phyloP scores from a whole-genome alignment of 2,113 vertebrate genomes.

The Antechinus stuartii region DNA sequence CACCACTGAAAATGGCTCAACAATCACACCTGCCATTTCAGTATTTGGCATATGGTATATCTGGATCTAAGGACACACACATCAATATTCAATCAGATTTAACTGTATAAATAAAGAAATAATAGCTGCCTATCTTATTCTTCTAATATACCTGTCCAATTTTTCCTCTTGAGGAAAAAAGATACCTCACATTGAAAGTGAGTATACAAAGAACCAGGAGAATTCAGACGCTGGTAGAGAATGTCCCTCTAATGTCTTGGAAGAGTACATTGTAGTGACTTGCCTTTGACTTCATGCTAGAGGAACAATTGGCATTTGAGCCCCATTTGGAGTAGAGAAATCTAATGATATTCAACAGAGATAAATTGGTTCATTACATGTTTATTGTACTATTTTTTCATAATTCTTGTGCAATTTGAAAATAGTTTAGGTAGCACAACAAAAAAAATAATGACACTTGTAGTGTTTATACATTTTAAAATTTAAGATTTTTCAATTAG shows the following conservation, averaged over 20 bases:
- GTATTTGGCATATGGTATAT: neutral
- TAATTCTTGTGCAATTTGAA: slow-evolving; percentile 26
- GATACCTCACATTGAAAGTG: neutral
- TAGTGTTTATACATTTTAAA: neutral
- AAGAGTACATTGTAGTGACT: neutral
- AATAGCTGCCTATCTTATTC: neutral
- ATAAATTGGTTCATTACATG: slow-evolving; percentile 5
- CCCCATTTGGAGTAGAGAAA: neutral
- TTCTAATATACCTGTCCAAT: neutral
- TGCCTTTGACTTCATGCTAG: slow-evolving; percentile 4
- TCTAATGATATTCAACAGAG: slow-evolving; percentile 11
- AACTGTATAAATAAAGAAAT: neutral
- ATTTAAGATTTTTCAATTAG: neutral
- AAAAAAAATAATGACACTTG: neutral
- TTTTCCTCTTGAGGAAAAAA: neutral
- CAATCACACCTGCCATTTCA: neutral
- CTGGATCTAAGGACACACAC: neutral
- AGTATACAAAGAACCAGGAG: neutral
- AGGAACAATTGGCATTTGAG: neutral
- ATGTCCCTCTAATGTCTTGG: neutral
- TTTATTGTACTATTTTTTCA: slow-evolving; percentile 20
- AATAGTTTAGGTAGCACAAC: neutral
- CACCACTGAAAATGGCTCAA: neutral
- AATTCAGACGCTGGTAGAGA: neutral
- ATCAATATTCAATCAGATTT: neutral